These are phyloP conservation scores for Ictalurus furcatus DNA, from an alignment of 2,113 vertebrate species.

Conservation along the genomic window DNA sequence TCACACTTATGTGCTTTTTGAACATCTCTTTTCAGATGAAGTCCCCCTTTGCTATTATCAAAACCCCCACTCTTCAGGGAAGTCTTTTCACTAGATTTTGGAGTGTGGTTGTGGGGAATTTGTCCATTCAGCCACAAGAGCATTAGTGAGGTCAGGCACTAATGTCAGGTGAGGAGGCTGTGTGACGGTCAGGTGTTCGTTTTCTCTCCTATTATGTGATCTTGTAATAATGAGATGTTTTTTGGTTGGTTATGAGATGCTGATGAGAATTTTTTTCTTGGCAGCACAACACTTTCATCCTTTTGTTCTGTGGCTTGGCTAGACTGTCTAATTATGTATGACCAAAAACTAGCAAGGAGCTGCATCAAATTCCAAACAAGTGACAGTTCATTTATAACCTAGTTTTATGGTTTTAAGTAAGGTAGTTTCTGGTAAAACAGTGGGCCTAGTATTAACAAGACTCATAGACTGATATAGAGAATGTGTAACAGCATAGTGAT, in stretches of 20 bases:
- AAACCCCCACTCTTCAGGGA: background rate
- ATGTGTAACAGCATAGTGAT: background rate
- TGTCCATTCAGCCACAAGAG: background rate
- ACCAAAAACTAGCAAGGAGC: background rate
- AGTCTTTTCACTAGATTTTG: background rate
- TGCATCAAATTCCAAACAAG: background rate
- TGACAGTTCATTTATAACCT: background rate
- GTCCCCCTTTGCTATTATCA: background rate
- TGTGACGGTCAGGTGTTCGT: background rate
- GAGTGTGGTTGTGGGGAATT: background rate
- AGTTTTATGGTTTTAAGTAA: background rate
- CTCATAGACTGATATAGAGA: background rate
- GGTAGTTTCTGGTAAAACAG: background rate
- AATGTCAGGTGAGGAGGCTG: background rate
- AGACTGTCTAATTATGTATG: background rate
- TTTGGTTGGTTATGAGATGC: background rate
- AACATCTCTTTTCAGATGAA: background rate
- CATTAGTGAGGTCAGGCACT: background rate
- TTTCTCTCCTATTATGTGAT: background rate
- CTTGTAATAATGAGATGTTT: background rate
- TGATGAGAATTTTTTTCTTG: background rate
- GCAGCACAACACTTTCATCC: background rate
- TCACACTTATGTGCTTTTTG: background rate
- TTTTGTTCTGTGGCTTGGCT: background rate
- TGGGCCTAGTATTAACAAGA: background rate